Base-by-base conservation (phyloP, 2,888 invertebrate genomes). In the Drosophila flavopinicola region DNA sequence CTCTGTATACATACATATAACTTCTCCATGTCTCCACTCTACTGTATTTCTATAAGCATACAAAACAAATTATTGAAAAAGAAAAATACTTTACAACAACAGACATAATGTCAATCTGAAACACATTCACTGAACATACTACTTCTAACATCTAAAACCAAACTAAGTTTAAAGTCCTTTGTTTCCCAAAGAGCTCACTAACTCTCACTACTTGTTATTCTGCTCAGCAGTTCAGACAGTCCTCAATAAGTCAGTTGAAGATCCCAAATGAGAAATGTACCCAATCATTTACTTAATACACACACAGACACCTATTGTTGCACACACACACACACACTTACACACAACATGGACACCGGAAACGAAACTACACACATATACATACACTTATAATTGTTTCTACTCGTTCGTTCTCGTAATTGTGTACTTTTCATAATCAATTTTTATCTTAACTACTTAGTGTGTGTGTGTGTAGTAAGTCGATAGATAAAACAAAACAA, bases 331-430 rank as follows among this genome's bases (percentile, higher is more conserved):
- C n/a, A n/a, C 32, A 39, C 27, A 38, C n/a, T n/a, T n/a, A n/a
- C n/a, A n/a, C n/a, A 10, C 13, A 27, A 41, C 29, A 20, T 51
- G 41, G 56, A 45, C 11, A 25, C 30, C 20, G 4, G 2, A 20
- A 44, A 44, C 27, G 15, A 44, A 17, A 20, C 29, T 30, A 45
- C 33, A 41, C 9, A 52, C 32, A 57, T 6, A 41, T 9, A 52
- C n/a, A 59, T 35, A 47, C 24, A 75, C 41, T 11, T 49, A 35
- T 54, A 72, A 57, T 59, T 57, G 73, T 76, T 85, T 79, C 63
- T 75, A 75, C 52, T 83, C 67, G 86, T 79, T 80, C 72, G 75
- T 85, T 85, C 66, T 84, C 75, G 85, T 84, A 86, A 75, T 80
- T 80, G 69, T 85, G 67, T 84, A 80, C 63, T 75, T 71, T 77